These are phyloP conservation scores for Ciona savignyi DNA, from an alignment of 23 tunicate genomes.

Conservation along the genomic window DNA sequence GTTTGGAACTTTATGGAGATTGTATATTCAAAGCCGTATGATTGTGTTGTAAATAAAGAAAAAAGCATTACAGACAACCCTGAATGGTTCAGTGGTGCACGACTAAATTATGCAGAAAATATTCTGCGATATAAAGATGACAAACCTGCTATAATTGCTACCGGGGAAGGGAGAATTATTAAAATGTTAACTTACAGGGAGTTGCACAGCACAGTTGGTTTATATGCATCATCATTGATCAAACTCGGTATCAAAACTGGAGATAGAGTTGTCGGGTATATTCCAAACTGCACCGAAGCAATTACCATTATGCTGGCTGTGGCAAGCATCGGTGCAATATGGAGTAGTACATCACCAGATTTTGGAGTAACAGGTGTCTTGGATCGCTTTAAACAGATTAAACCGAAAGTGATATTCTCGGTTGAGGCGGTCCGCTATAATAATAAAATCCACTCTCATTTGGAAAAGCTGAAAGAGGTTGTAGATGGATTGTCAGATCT, in stretches of 20 bases:
- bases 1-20: conserved; percentile 43
- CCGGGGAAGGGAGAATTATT: conserved; percentile 67
- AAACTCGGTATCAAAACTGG: conserved; percentile 54
- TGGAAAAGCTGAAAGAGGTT: conserved; percentile 47
- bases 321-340: no score
- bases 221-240: conserved; percentile 50
- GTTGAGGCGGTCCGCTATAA: conserved; percentile 86
- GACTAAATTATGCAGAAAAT: conserved; percentile 80
- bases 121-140: no score
- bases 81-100: conserved; percentile 73
- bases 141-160: conserved; percentile 36
- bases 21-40: conserved; percentile 38
- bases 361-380: conserved; percentile 80
- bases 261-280: no score
- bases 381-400: conserved; percentile 77
- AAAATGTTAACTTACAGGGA: conserved; percentile 41
- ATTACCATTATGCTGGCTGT: conserved; percentile 68
- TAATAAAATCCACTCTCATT: conserved; percentile 55
- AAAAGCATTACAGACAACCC: conserved; percentile 42
- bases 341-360: no score
- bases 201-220: conserved; percentile 21
- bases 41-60: conserved; percentile 36
- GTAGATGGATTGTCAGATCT: conserved; percentile 47
- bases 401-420: no score
- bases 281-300: conserved; percentile 87